phyloP scores from a whole-genome alignment of 2,888 invertebrate species.

The Lithophane ornitopus region DNA sequence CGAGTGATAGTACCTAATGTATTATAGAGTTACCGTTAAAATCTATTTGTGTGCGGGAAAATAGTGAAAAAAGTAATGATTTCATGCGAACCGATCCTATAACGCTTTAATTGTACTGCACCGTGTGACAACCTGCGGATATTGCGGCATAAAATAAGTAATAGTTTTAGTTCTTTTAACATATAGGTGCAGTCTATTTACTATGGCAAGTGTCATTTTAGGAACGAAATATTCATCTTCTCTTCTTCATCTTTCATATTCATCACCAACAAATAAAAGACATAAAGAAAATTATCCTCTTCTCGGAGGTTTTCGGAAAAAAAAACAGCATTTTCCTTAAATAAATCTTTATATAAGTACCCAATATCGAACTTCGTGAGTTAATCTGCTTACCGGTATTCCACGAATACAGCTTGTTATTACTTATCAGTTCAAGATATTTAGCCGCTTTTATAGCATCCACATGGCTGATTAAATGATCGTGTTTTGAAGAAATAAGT shows the following conservation, averaged over 20 bases:
- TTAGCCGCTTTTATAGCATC: conserved; percentile 13
- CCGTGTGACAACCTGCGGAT: conserved; percentile 13
- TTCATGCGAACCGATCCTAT: conserved; percentile 2
- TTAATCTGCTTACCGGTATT: neutral
- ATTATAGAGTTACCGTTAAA: conserved; percentile 46
- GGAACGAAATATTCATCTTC: neutral
- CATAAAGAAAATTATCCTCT: too few species aligned
- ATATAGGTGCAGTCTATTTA: neutral
- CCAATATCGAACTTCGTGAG: neutral
- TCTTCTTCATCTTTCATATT: too few species aligned
- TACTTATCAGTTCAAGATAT: conserved; percentile 14
- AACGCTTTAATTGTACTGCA: conserved; percentile 9
- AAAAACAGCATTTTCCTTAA: neutral
- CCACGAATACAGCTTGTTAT: conserved; percentile 7
- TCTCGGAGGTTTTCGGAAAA: neutral
- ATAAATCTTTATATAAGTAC: neutral
- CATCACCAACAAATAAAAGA: neutral
- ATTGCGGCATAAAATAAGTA: neutral
- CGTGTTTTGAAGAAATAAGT: conserved; percentile 14
- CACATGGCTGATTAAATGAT: conserved; percentile 6
- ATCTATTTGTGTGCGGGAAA: conserved; percentile 38
- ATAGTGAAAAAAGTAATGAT: conserved; percentile 20
- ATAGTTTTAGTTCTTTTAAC: neutral
- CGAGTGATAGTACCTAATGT: conserved; percentile 41
- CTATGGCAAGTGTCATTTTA: neutral